These are phyloP conservation scores for Autographa gamma DNA, from an alignment of 2,888 invertebrate genomes.

Conservation along the genomic window DNA sequence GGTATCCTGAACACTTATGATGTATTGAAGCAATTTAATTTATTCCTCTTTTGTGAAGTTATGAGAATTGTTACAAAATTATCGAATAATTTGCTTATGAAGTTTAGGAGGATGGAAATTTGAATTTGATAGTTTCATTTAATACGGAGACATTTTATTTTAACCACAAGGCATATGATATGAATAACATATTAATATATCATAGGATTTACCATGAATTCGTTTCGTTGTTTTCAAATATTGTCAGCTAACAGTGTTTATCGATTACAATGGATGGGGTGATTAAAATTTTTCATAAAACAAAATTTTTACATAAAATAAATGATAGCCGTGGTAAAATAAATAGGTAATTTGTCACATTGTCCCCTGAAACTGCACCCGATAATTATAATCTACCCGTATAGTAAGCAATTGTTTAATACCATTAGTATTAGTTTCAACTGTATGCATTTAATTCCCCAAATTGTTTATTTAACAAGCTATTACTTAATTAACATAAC, in stretches of 20 bases:
- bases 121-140: conserved; percentile 46
- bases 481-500: conserved; percentile 24
- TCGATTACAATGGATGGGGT: background rate
- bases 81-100: conserved; percentile 54
- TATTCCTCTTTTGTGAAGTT: conserved; percentile 62
- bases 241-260: background rate
- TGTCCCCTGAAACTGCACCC: no score
- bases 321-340: no score
- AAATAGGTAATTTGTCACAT: no score
- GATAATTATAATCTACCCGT: background rate
- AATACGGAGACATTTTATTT: background rate
- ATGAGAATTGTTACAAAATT: conserved; percentile 64
- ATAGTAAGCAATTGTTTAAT: background rate
- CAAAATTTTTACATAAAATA: no score
- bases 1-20: conserved; percentile 50
- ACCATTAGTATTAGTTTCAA: background rate
- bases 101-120: conserved; percentile 49
- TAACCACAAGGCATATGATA: no score
- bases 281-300: background rate
- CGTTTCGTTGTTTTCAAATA: background rate
- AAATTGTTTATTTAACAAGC: background rate
- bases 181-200: background rate
- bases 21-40: conserved; percentile 68
- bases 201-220: conserved; percentile 6
- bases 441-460: background rate